phyloP scores from a whole-genome alignment of 2,888 invertebrate species.

The Drosophila trichaetosa region DNA sequence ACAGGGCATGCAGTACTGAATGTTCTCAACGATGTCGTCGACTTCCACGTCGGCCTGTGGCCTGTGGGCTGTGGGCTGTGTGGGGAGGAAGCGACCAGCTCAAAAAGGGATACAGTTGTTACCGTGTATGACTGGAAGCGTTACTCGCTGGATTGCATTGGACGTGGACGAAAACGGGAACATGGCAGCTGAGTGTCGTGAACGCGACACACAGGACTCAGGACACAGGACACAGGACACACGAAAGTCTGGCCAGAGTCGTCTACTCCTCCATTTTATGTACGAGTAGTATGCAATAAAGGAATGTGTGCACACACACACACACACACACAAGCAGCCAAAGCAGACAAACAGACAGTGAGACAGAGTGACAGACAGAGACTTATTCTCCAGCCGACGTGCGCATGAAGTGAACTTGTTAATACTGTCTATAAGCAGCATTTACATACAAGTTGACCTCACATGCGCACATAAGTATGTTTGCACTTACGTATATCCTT shows the following conservation, averaged over 20 bases:
- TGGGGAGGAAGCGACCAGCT: conserved; percentile 31
- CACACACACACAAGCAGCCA: conserved; percentile 21
- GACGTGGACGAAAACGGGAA: conserved; percentile 43
- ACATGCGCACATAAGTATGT: conserved; percentile 43
- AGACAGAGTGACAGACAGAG: background rate
- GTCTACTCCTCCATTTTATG: conserved; percentile 63
- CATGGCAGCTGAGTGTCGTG: conserved; percentile 68
- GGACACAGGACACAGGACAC: conserved; percentile 28
- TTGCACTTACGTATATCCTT: conserved; percentile 28
- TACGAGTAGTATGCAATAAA: conserved; percentile 60
- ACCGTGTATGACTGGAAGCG: conserved; percentile 60
- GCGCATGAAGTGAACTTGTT: conserved; percentile 71
- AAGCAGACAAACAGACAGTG: conserved; percentile 15
- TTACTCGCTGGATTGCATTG: conserved; percentile 36
- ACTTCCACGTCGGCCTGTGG: conserved; percentile 35
- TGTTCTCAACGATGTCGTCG: conserved; percentile 56
- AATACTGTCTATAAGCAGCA: conserved; percentile 74
- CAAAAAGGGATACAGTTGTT: conserved; percentile 79
- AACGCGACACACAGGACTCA: conserved; percentile 47
- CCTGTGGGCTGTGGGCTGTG: conserved; percentile 4
- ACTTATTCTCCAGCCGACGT: conserved; percentile 38
- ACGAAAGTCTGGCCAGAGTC: conserved; percentile 17
- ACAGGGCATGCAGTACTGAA: conserved; percentile 55
- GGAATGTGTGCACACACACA: conserved; percentile 63
- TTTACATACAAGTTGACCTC: conserved; percentile 72